Evolutionary conservation across 2,113 vertebrate genomes (phyloP), one percentile per base, ranked within the genome.

Genomic region (Gymnarchus niloticus): DNA sequence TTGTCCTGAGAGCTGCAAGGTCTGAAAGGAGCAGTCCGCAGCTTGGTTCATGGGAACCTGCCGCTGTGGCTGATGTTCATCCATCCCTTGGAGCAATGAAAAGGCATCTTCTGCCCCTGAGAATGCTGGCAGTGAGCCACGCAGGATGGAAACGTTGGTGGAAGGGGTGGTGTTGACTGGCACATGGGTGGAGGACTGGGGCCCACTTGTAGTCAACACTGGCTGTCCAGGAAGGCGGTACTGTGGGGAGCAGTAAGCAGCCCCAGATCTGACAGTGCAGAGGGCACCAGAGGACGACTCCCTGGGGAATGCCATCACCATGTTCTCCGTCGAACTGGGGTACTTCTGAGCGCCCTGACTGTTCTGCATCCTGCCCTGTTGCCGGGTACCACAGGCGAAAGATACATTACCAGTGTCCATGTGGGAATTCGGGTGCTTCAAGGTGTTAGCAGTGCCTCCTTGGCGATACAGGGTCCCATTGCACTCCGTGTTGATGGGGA

Each of bases 151-250:
- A 14, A 56, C 46, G 25, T 12, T 54, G 49, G 94, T 49, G 92
- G 92, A 90, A 90, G 92, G 87, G 91, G 94, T 93, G 61, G 92
- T 90, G 86, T 94, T 93, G 90, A 95, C 91, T 80, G 94, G 92
- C 89, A 94, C 93, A 37, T 93, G 92, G 80, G 93, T 89, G 65
- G 96, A 92, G 81, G 96, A 90, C 90, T 95, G 94, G 87, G 96
- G 92, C 88, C 96, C 95, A 91, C 91, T 94, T 28, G 93, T 94
- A 87, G 93, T 93, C 87, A 95, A 94, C 80, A 21, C 90, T 56
- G 96, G 94, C 91, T 96, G 97, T 90, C 91, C 95, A 3, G 96
- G 94, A 91, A 96, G 98, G 56, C 96, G 95, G 89, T 96, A 99
- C 85, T 95, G 95, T 89, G 97, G 94, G 37, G 96, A 93, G 90